These are phyloP conservation scores for Boleophthalmus pectinirostris DNA, from an alignment of 2,113 vertebrate genomes.

Conservation along the genomic window DNA sequence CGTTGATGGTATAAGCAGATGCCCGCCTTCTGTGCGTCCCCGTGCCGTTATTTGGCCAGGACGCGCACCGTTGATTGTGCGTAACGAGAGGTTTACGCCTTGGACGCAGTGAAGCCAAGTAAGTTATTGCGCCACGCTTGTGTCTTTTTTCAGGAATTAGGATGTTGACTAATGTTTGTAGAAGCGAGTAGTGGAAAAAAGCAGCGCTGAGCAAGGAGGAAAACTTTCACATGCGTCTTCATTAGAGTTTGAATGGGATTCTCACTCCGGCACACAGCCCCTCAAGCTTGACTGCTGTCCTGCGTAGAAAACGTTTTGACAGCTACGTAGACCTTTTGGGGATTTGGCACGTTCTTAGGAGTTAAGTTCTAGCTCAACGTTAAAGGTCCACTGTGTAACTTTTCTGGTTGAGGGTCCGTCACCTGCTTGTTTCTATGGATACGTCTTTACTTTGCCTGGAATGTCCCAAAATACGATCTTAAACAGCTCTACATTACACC, in stretches of 20 bases:
- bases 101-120: constrained; percentile 32
- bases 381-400: no score
- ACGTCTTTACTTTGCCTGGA: no score
- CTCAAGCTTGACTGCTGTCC: not conserved
- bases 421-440: no score
- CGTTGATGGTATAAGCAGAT: constrained; percentile 52
- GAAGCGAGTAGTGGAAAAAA: constrained; percentile 31
- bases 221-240: constrained; percentile 50
- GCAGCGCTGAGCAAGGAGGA: constrained; percentile 28
- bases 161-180: constrained; percentile 38
- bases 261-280: not conserved
- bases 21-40: constrained; percentile 30
- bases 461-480: no score
- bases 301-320: not conserved
- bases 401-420: no score
- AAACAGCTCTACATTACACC: no score
- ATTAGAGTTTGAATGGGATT: constrained; percentile 30
- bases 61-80: constrained; percentile 34
- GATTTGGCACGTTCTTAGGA: not conserved
- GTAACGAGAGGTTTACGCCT: constrained; percentile 9
- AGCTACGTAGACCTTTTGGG: not conserved
- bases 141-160: constrained; percentile 38
- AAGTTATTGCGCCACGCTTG: constrained; percentile 58
- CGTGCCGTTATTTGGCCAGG: constrained; percentile 42
- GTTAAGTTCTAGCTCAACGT: not conserved